A percentile compares a stretch with the other conserved stretches of the same genome.
phyloP scores from a whole-genome alignment of 1,140 invertebrate genomes.

The Bombus consobrinus region DNA sequence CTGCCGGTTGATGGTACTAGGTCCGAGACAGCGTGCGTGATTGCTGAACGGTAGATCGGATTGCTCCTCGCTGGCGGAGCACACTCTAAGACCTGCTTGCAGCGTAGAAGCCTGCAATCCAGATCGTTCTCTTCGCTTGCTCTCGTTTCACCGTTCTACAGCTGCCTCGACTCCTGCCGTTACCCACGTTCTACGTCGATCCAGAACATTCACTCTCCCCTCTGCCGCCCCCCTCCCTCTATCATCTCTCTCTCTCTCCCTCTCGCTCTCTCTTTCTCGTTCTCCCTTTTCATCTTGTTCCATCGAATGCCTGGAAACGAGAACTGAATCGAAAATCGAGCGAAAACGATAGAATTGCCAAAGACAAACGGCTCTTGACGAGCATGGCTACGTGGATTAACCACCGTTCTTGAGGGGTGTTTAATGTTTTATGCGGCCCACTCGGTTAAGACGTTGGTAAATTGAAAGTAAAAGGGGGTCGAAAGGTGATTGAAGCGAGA shows the following conservation, averaged over 20 bases:
- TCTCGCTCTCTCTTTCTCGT: neutral
- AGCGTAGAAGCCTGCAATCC: slow-evolving; percentile 12
- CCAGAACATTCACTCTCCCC: neutral
- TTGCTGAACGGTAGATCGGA: slow-evolving; percentile 49
- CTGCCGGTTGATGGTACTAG: slow-evolving; percentile 3
- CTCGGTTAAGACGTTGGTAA: neutral
- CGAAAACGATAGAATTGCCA: neutral
- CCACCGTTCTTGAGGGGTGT: neutral
- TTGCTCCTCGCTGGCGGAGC: slow-evolving; percentile 20
- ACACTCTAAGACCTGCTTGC: slow-evolving; percentile 34
- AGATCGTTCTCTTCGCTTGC: slow-evolving; percentile 21
- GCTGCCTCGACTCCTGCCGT: slow-evolving; percentile 26
- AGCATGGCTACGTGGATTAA: neutral
- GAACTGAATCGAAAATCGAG: slow-evolving; percentile 25
- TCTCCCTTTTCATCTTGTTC: neutral
- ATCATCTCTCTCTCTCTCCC: neutral
- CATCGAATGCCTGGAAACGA: neutral
- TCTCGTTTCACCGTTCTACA: slow-evolving; percentile 19
- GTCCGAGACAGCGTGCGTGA: slow-evolving; percentile 22
- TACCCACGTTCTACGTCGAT: slow-evolving; percentile 23
- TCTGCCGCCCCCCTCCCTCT: no score
- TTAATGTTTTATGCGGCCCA: neutral
- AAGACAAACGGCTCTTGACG: slow-evolving; percentile 13
- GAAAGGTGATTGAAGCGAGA: neutral
- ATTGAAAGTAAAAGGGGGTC: neutral